phyloP scores from a whole-genome alignment of 1,140 invertebrate genomes.

The Bombyx mandarina region DNA sequence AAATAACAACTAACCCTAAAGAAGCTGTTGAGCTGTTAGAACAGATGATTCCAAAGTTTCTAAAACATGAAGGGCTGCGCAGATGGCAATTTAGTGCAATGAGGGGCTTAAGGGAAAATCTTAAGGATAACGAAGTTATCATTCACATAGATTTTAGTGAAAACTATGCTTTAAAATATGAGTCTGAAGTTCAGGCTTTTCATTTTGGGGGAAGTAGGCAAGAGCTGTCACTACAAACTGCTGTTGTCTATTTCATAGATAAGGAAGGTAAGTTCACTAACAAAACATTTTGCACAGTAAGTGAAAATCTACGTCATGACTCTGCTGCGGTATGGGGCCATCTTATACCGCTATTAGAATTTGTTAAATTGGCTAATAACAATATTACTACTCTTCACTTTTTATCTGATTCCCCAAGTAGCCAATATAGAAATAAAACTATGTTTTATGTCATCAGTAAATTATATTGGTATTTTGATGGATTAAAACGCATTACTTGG shows the following conservation, averaged over 20 bases:
- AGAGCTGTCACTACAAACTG: conserved; percentile 11
- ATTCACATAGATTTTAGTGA: conserved; percentile 8
- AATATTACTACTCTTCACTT: conserved; percentile 6
- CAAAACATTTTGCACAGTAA: conserved; percentile 11
- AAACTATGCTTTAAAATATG: conserved; percentile 7
- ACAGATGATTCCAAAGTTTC: neutral
- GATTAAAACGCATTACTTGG: conserved; percentile 3
- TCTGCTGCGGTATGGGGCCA: conserved; percentile 12
- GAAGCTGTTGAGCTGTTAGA: conserved; percentile 10
- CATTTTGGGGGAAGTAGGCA: conserved; percentile 10
- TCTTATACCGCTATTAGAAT: conserved; percentile 9
- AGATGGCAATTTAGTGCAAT: conserved; percentile 2
- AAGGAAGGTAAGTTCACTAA: neutral
- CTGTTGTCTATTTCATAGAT: too few species aligned
- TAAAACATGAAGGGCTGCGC: neutral
- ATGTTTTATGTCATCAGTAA: conserved; percentile 13
- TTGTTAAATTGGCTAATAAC: conserved; percentile 2
- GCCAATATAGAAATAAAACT: conserved; percentile 12
- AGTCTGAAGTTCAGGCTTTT: conserved; percentile 6
- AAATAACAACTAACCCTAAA: conserved; percentile 6
- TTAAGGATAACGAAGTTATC: neutral
- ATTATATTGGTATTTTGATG: neutral
- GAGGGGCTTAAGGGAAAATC: neutral
- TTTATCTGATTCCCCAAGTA: conserved; percentile 9
- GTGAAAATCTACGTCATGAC: conserved; percentile 11